These are phyloP conservation scores for Acleris holmiana DNA, from an alignment of 2,888 invertebrate genomes.

Conservation along the genomic window DNA sequence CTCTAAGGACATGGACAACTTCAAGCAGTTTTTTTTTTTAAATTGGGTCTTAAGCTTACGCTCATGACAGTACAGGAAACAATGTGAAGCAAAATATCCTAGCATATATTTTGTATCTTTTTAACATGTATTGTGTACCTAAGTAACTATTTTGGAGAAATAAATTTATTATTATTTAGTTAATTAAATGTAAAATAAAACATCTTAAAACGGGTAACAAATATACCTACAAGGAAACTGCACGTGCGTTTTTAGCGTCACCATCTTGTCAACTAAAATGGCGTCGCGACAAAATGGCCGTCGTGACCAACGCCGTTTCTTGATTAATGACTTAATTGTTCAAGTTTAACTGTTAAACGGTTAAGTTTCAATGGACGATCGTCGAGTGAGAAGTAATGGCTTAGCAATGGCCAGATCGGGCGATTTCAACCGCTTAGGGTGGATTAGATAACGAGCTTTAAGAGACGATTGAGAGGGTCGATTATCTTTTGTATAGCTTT, in stretches of 20 bases:
- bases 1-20: too few relatives aligned
- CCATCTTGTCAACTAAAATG: constrained; percentile 55
- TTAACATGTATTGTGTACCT: too few relatives aligned
- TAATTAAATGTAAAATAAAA: constrained; percentile 32
- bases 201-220: constrained; percentile 41
- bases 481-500: constrained; percentile 40
- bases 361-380: constrained; percentile 59
- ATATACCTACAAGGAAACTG: constrained; percentile 61
- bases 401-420: constrained; percentile 62
- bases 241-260: constrained; percentile 56
- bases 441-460: constrained; percentile 33
- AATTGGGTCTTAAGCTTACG: too few relatives aligned
- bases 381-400: constrained; percentile 66
- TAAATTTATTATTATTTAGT: too few relatives aligned
- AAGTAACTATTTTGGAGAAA: too few relatives aligned
- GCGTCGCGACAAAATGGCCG: constrained; percentile 58
- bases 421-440: constrained; percentile 51
- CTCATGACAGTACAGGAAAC: too few relatives aligned
- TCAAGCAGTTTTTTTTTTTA: too few relatives aligned
- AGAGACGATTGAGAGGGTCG: constrained; percentile 20
- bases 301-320: constrained; percentile 55
- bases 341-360: constrained; percentile 68
- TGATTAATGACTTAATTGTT: constrained; percentile 76
- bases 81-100: not conserved
- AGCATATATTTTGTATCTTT: too few relatives aligned